Conservation (phyloP, 2,797 vertebrate species). For the Coregonus suidteri region DNA sequence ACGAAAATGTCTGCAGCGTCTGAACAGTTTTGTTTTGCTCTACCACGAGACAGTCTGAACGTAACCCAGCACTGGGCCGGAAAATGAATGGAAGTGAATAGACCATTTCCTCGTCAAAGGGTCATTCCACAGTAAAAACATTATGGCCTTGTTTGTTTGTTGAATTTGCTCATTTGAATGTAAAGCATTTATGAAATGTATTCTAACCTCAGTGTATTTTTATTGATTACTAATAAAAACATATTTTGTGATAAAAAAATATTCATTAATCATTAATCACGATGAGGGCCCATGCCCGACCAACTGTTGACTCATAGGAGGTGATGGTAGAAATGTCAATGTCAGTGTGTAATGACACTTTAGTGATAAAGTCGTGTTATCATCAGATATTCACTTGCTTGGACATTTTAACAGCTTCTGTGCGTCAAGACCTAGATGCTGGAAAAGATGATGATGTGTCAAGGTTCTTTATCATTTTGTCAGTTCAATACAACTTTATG, state of each 20-base stretch:
- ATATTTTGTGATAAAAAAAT: slow-evolving; percentile 17
- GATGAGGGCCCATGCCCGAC: neutral
- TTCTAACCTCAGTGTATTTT: neutral
- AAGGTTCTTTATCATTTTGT: slow-evolving; percentile 17
- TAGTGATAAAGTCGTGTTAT: neutral
- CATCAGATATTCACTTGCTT: neutral
- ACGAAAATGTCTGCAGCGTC: no score
- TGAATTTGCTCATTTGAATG: neutral
- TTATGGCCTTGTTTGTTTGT: neutral
- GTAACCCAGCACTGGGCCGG: no score
- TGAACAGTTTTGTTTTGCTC: no score
- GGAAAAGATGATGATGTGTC: slow-evolving; percentile 22
- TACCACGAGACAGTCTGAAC: no score
- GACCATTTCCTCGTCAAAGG: no score
- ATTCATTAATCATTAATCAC: no score
- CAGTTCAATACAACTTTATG: no score
- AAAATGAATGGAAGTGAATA: no score
- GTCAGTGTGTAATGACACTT: neutral
- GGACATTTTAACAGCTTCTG: neutral
- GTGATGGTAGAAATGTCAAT: neutral
- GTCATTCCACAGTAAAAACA: no score
- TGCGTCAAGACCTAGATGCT: neutral
- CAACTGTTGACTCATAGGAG: neutral
- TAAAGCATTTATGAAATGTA: neutral
- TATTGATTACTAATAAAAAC: slow-evolving; percentile 8